These are phyloP conservation scores for Steatocranus sp. DNA, from an alignment of 2,797 vertebrate species.

Conservation along the genomic window DNA sequence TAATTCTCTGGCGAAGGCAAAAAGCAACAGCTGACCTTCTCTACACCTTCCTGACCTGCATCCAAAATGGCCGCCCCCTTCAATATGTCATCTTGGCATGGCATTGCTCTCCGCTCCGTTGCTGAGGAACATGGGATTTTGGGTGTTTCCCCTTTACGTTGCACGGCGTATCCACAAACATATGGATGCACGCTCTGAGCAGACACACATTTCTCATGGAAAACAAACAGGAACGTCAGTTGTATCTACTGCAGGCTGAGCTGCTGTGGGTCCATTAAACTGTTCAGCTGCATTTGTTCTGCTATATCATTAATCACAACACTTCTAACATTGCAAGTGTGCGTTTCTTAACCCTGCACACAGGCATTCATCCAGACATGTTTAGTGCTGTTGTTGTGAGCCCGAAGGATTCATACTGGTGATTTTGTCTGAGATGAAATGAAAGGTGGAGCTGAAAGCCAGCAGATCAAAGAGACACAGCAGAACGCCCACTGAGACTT, in stretches of 20 bases:
- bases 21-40: constrained; percentile 52
- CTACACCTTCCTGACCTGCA: constrained; percentile 21
- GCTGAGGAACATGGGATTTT: not conserved
- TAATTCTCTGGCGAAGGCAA: constrained; percentile 39
- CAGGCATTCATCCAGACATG: not conserved
- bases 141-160: not conserved
- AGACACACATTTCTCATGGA: not conserved
- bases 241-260: constrained; percentile 5
- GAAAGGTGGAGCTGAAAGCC: constrained; percentile 12
- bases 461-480: not conserved
- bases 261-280: constrained; percentile 33
- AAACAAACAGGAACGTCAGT: constrained; percentile 16
- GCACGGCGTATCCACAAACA: not conserved
- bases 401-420: not conserved
- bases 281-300: constrained; percentile 10
- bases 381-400: not conserved
- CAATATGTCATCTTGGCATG: constrained; percentile 47
- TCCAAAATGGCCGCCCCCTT: constrained; percentile 52
- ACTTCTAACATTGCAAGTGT: not conserved
- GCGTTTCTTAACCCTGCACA: not conserved
- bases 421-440: not conserved
- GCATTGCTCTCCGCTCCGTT: not conserved
- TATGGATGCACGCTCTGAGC: not conserved
- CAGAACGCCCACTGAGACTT: not conserved
- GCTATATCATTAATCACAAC: constrained; percentile 26